Evolutionary conservation across 2,113 vertebrate genomes (phyloP), one percentile per base, ranked within the genome.

Genomic region (Ardeotis arabs): DNA sequence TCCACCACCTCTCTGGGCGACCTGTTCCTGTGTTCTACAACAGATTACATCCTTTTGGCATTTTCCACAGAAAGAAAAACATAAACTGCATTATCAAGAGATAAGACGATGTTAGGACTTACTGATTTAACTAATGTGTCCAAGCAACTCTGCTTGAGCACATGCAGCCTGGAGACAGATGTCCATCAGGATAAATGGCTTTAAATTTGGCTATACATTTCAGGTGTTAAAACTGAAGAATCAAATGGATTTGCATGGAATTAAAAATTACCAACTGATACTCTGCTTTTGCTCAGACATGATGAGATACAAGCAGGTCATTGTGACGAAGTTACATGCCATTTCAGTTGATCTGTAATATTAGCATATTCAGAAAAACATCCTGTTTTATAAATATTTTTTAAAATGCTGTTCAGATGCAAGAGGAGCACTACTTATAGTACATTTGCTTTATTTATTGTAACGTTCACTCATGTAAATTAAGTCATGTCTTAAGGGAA

Each of bases 341-440:
- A 66, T 53, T 89, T 79, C 68, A 78, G 47, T 50, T 47, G 60
- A 96, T 83, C 39, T 87, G 33, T 53, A 93, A 33, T 47, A 63
- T 21, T 27, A 94, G 64, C 58, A 96, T 23, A 83, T 66, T 89
- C 89, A 95, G 52, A 93, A 93, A 93, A 77, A 35, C 17, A 49
- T 7, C 10, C 39, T 68, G 49, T 49, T 92, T 52, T 64, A 56
- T 22, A 76, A 93, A 90, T 47, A 95, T 63, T n/a, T 8, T 25
- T 52, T 92, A 93, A 92, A 96, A 89, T 68, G 70, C 55, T n/a
- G 24, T 62, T 27, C 29, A 64, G 79, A 55, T 78, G 49, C 33
- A 95, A 66, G 56, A 87, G 85, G 33, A 93, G 12, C 13, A 73
- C 31, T 80, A 58, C 49, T 93, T 93, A 21, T 17, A 86, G 45